These are phyloP conservation scores for Misgurnus mizolepis DNA, from an alignment of 2,113 vertebrate genomes.

Conservation along the genomic window DNA sequence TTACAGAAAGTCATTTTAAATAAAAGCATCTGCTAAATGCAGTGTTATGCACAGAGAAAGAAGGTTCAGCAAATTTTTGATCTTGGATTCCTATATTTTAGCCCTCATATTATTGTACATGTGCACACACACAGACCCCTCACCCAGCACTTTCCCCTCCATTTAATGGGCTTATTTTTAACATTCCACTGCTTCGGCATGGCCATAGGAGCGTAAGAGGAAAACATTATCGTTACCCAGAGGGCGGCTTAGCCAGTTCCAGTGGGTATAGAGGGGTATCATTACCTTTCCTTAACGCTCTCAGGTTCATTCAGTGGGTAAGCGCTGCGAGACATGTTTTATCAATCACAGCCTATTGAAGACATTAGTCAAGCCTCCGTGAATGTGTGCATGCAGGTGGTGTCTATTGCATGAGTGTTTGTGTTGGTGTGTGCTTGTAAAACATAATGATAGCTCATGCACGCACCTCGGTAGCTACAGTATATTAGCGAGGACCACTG, in stretches of 20 bases:
- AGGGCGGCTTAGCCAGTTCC: constrained; percentile 25
- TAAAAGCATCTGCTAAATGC: too few relatives aligned
- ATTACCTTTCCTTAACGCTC: constrained; percentile 38
- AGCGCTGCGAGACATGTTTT: constrained; percentile 38
- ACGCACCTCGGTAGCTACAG: not conserved
- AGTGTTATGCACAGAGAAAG: constrained; percentile 3
- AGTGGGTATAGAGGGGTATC: constrained; percentile 34
- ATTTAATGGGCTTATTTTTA: constrained; percentile 46
- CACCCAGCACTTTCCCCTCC: constrained; percentile 23
- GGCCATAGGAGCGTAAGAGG: constrained; percentile 19
- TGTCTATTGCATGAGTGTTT: constrained; percentile 21
- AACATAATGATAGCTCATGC: constrained; percentile 16
- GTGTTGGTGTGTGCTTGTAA: constrained; percentile 4
- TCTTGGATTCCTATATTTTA: constrained; percentile 12
- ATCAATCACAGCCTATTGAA: constrained; percentile 41
- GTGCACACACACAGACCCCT: constrained; percentile 26
- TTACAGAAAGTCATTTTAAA: too few relatives aligned
- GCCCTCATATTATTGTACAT: not conserved
- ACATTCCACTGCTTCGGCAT: constrained; percentile 34
- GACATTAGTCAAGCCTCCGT: not conserved
- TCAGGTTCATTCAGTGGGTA: constrained; percentile 24
- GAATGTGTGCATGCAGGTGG: not conserved
- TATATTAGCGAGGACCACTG: not conserved
- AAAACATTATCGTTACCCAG: constrained; percentile 37
- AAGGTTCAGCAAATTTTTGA: constrained; percentile 23